Percentiles rank a stretch among this genome's conserved stretches.
Evolutionary conservation across 2,113 vertebrate genomes (phyloP).

Genomic region (Xiphophorus maculatus): DNA sequence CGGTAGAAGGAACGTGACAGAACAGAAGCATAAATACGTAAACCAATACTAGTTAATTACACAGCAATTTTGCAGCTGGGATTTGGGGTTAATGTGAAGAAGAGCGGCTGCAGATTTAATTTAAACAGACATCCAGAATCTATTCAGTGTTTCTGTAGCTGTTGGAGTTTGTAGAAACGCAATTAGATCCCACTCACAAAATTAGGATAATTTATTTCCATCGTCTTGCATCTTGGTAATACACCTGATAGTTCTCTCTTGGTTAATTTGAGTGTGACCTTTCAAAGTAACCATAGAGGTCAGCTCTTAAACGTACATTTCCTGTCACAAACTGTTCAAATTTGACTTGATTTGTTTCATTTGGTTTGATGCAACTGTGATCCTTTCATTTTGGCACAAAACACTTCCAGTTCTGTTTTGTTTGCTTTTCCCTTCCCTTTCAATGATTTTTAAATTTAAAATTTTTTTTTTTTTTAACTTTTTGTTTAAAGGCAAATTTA

Average conservation of each 20-base stretch:
- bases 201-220: constrained; percentile 19
- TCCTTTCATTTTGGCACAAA: too few relatives aligned
- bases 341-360: too few relatives aligned
- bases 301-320: too few relatives aligned
- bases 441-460: too few relatives aligned
- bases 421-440: too few relatives aligned
- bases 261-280: too few relatives aligned
- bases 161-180: constrained; percentile 4
- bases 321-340: too few relatives aligned
- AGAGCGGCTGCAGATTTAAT: not conserved
- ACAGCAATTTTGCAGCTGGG: not conserved
- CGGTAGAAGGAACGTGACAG: not conserved
- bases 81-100: not conserved
- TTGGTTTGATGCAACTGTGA: too few relatives aligned
- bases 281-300: too few relatives aligned
- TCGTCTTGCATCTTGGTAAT: constrained; percentile 22
- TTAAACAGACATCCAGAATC: not conserved
- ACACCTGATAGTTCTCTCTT: constrained; percentile 4
- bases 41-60: not conserved
- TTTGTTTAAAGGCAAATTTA: too few relatives aligned
- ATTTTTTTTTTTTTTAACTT: too few relatives aligned
- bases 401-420: too few relatives aligned
- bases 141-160: not conserved
- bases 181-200: not conserved
- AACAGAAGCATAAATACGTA: not conserved